Evolutionary conservation across 1,140 invertebrate genomes (phyloP).

Genomic region (fruit fly (Drosophila melanogaster)): Release_6_plus_ISO1_MT NT_033777.3:13850501-13851000

Average conservation of each 20-base stretch:
- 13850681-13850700: slow-evolving; percentile 20
- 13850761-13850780: slow-evolving; percentile 57
- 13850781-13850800: slow-evolving; percentile 58
- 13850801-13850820: slow-evolving; percentile 47
- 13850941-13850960: neutral
- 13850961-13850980: slow-evolving; percentile 1
- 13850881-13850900: slow-evolving; percentile 84
- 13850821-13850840: slow-evolving; percentile 82
- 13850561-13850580: slow-evolving; percentile 53
- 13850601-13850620: slow-evolving; percentile 71
- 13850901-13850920: slow-evolving; percentile 75
- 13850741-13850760: neutral
- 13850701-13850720: slow-evolving; percentile 7
- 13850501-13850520: slow-evolving; percentile 43
- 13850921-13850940: slow-evolving; percentile 5
- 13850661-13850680: slow-evolving; percentile 49
- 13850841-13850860: slow-evolving; percentile 85
- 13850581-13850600: slow-evolving; percentile 67
- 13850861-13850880: slow-evolving; percentile 84
- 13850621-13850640: slow-evolving; percentile 83
- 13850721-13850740: neutral
- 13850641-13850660: slow-evolving; percentile 82
- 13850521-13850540: slow-evolving; percentile 55
- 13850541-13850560: slow-evolving; percentile 10
- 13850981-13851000: slow-evolving; percentile 5